These are phyloP conservation scores for Acarapis woodi DNA, from an alignment of 1,140 invertebrate species.

Conservation along the genomic window DNA sequence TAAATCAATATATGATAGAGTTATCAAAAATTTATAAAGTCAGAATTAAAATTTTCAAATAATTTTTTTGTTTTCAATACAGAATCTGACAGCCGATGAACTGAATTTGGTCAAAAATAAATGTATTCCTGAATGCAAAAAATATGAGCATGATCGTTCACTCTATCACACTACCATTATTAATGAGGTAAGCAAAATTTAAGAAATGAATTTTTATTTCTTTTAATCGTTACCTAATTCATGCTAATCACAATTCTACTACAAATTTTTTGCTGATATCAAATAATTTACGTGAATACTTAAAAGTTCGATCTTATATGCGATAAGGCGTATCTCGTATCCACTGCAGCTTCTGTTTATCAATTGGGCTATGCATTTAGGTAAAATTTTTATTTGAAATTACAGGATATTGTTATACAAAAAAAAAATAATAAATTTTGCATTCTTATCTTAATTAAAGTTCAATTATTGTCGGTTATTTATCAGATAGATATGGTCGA, in stretches of 20 bases:
- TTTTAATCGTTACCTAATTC: background rate
- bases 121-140: background rate
- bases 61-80: too few relatives aligned
- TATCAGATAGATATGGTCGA: constrained; percentile 36
- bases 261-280: background rate
- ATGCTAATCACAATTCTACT: too few relatives aligned
- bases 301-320: constrained; percentile 3
- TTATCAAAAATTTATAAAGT: too few relatives aligned
- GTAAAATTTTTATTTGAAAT: too few relatives aligned
- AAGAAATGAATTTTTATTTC: background rate
- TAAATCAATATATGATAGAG: too few relatives aligned
- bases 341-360: background rate
- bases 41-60: too few relatives aligned
- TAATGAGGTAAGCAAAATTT: background rate
- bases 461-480: constrained; percentile 35
- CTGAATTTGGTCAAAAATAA: background rate
- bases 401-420: constrained; percentile 52
- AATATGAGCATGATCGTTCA: background rate
- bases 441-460: background rate
- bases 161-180: background rate
- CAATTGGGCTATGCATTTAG: constrained; percentile 51
- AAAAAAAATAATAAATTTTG: too few relatives aligned
- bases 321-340: background rate
- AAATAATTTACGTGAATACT: background rate
- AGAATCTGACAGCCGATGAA: too few relatives aligned